Conservation (phyloP, 2,113 vertebrate species). For the Microcebus ravelobensis region DNA sequence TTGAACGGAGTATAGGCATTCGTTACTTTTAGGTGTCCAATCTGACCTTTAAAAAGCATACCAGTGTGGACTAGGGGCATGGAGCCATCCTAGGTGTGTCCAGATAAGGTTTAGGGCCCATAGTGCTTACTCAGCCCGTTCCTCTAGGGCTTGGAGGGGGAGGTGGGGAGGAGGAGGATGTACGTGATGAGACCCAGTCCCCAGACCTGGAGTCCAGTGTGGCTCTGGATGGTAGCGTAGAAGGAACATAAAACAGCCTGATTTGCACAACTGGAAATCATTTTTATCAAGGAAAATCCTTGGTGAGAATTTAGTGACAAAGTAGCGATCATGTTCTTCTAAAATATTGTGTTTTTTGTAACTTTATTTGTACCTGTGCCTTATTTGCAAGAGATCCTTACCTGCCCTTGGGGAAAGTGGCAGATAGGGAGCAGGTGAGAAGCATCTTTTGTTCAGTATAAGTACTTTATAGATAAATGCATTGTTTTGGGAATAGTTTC, state of each 20-base stretch:
- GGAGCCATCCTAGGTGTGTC: not conserved
- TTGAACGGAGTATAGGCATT: too few species aligned
- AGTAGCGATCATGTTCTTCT: too few species aligned
- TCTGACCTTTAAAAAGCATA: not conserved
- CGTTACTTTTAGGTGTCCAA: not conserved
- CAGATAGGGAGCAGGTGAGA: not conserved
- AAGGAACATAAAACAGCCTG: not conserved
- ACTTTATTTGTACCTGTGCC: too few species aligned
- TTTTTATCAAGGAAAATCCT: too few species aligned
- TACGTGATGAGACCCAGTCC: not conserved
- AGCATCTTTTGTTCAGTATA: not conserved
- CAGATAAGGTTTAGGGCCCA: not conserved
- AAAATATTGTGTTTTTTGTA: too few species aligned
- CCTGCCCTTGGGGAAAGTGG: too few species aligned
- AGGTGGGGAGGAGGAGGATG: not conserved
- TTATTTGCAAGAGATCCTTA: not conserved
- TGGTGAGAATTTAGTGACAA: too few species aligned
- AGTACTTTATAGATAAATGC: not conserved
- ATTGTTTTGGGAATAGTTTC: not conserved
- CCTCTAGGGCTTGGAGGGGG: not conserved
- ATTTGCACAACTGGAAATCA: too few species aligned
- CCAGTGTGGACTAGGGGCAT: accelerated
- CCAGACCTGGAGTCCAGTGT: not conserved
- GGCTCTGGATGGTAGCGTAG: not conserved
- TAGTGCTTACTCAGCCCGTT: not conserved